Evolutionary conservation across 2,888 invertebrate genomes (phyloP), one percentile per base, ranked within the genome.

Genomic region (Notocelia uddmanniana): DNA sequence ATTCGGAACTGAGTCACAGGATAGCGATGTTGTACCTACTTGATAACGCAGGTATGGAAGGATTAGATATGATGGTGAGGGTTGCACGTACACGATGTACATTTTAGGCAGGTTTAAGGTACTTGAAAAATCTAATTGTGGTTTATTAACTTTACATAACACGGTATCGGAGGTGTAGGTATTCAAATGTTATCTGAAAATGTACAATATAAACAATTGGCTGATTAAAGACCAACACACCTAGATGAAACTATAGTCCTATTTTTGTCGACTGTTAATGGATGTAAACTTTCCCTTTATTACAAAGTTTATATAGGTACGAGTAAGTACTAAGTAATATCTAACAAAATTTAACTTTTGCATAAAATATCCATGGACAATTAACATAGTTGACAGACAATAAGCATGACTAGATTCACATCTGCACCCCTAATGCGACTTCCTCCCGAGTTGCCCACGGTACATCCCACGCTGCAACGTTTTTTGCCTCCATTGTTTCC

Each of bases 21-120:
- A 84, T 77, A 78, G 83, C 80, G 84, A 88, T 87, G 88, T 83
- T 86, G 86, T 87, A 88, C 82, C 81, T 78, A 75, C 74, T 74
- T 75, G 78, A 83, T 82, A 83, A 85, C 83, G 80, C 81, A 71
- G 82, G 85, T 88, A 86, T 86, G 69, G 62, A 67, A 68, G 54
- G 62, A 73, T 74, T 70, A 60, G 64, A 70, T 70, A 60, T 60
- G 15, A 54, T 68, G 50, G 37, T 68, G 68, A 45, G 41, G 54
- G 0, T 54, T 64, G 63, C 41, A 48, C 8, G 48, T 34, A 64
- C 64, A 45, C 37, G 6, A n/a, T 45, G 31, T 31, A 31, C 31
- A 23, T 54, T 64, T n/a, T 37, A 18, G 21, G 45, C 2, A 45
- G 45, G 45, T 41, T 6, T 31, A 31, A 37, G 0, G 13, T 63